These are phyloP conservation scores for Anableps anableps DNA, from an alignment of 2,797 vertebrate genomes.

Conservation along the genomic window DNA sequence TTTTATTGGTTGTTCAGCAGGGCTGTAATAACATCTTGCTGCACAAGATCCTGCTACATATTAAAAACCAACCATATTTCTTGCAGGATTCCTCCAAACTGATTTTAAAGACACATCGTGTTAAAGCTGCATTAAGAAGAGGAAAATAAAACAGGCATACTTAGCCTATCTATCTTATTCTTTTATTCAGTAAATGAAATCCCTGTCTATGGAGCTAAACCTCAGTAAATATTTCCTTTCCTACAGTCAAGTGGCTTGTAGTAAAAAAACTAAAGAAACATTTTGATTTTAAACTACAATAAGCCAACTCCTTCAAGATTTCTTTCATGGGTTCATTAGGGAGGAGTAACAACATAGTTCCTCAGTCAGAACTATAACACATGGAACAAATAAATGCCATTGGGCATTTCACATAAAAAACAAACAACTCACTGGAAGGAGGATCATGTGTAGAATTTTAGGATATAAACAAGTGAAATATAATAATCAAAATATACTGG, in stretches of 20 bases:
- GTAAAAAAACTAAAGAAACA: neutral
- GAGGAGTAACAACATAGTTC: neutral
- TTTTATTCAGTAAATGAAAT: no score
- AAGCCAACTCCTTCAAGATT: neutral
- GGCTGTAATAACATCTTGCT: neutral
- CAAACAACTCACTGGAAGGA: neutral
- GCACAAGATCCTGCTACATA: neutral
- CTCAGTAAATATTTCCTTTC: neutral
- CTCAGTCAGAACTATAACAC: neutral
- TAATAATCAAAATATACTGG: neutral
- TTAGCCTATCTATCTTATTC: neutral
- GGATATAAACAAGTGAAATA: neutral
- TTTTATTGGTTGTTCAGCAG: neutral
- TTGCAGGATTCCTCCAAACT: neutral
- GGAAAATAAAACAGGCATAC: neutral
- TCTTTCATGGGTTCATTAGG: neutral
- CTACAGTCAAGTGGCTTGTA: neutral
- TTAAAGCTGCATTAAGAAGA: neutral
- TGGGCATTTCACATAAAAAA: neutral
- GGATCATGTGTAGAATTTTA: neutral
- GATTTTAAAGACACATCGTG: neutral
- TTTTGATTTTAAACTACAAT: neutral
- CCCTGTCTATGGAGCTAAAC: neutral
- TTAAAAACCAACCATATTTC: neutral
- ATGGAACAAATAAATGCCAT: neutral